Base-by-base conservation (phyloP, 2,113 vertebrate genomes). In the Labrus mixtus region DNA sequence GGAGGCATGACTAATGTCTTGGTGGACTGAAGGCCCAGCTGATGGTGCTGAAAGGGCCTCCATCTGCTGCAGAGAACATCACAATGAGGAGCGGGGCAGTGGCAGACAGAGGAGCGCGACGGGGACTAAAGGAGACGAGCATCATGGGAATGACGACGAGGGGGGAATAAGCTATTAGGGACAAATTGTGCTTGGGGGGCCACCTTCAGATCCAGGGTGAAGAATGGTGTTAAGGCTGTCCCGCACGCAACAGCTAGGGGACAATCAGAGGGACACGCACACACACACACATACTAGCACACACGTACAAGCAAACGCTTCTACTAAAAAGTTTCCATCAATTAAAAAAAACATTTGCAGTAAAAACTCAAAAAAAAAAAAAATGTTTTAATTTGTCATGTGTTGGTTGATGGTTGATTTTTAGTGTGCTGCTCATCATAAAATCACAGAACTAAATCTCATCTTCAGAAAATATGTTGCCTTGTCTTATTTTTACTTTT, bases 1-100 rank as follows among this genome's bases (percentile, higher is more conserved):
- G 39, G 79, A 89, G 90, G 76, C 92, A 87, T 92, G 90, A 88
- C 88, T 88, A 89, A 93, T 87, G 90, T 87, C 78, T 83, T 81
- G 76, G 75, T 88, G 87, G 85, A 73, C 83, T 8, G 29, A 83
- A 69, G 78, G 59, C 56, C 67, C 91, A 89, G 91, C 87, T 87
- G 89, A 91, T 79, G 79, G 46, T 5, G 58, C 59, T 92, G 86
- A 92, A 92, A 86, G 85, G 81, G n/a, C 68, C 57, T 78, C 92
- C 92, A 93, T 92, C 92, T 93, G 92, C 89, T 58, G 68, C 39
- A n/a, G 1, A 61, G 69, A 72, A 67, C 70, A 77, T 82, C 67
- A 91, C 89, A 92, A 90, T 78, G 87, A 91, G 76, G 51, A 43
- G 69, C 76, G 39, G 89, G 76, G 58, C 48, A 55, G 80, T 57